Evolutionary conservation across 2,113 vertebrate genomes (phyloP), one percentile per base, ranked within the genome.

Genomic region (Archilochus colubris): DNA sequence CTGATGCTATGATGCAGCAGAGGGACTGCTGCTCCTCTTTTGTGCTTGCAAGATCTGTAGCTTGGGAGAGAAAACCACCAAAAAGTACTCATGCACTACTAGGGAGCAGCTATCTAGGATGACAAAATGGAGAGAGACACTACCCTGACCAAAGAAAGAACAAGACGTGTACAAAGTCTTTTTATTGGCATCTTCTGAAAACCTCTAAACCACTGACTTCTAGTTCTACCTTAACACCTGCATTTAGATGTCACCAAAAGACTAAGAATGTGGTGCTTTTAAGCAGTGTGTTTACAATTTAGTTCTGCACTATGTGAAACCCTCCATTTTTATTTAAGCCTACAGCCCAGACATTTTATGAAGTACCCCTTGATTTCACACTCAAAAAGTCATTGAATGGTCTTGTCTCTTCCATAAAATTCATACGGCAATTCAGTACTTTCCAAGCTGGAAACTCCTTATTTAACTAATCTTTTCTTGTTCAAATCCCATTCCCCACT

Each of bases 1-100:
- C 99, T 40, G 79, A 94, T 38, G 97, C 98, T 69, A 58, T 93
- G 16, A 99, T 91, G 5, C 91, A 80, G 81, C 99, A 99, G 86
- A 99, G 78, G 19, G 91, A 67, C 62, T 96, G 91, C 86, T 43
- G 73, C 81, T 95, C 50, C 13, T 67, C 61, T 70, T 53, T 62
- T 2, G 88, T 89, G 95, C 73, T 50, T 9, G 3, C 46, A 62
- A 82, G 43, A 64, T 70, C 97, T 89, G 92, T 44, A 55, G 76
- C 80, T 97, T 61, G 54, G 22, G 31, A 44, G 28, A 63, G 24
- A 75, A 40, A 61, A 33, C 75, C 16, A 50, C 38, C 53, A 66
- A 54, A 36, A 93, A 59, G 36, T 33, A 50, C 17, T 53, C 33
- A 84, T 16, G 22, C 12, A 61, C 6, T 14, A 38, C 36, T 63